Conservation (phyloP, 2,888 invertebrate species). For the Parnassius smintheus region DNA sequence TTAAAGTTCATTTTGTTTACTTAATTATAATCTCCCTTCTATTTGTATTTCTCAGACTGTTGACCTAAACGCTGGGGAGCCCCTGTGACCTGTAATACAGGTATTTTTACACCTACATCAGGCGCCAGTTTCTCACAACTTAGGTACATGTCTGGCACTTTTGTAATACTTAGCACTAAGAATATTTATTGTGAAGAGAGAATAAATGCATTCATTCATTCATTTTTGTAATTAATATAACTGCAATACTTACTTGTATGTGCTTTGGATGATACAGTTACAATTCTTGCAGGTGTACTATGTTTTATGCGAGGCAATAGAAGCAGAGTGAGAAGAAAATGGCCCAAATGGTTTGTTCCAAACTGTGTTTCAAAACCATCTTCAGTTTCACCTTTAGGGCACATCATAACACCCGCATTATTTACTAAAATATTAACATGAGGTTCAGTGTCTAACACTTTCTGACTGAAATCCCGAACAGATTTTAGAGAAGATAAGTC, state of each 20-base stretch:
- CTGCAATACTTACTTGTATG: slow-evolving; percentile 52
- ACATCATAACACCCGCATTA: slow-evolving; percentile 88
- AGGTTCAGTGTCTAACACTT: slow-evolving; percentile 77
- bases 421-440: slow-evolving; percentile 85
- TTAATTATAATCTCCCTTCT: no score
- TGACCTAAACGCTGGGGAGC: no score
- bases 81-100: no score
- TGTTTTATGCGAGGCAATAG: slow-evolving; percentile 82
- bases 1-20: no score
- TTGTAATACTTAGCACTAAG: no score
- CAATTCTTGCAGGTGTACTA: slow-evolving; percentile 83
- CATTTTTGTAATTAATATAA: neutral
- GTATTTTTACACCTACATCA: no score
- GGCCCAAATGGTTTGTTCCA: slow-evolving; percentile 86
- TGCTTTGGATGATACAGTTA: slow-evolving; percentile 83
- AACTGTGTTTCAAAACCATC: slow-evolving; percentile 87
- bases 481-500: slow-evolving; percentile 83
- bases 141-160: no score
- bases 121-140: no score
- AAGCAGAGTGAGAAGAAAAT: slow-evolving; percentile 84
- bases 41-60: no score
- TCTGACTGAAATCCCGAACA: slow-evolving; percentile 81
- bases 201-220: no score
- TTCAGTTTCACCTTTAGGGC: slow-evolving; percentile 83
- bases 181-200: no score